These are phyloP conservation scores for Lysandra bellargus DNA, from an alignment of 2,888 invertebrate species.

Conservation along the genomic window DNA sequence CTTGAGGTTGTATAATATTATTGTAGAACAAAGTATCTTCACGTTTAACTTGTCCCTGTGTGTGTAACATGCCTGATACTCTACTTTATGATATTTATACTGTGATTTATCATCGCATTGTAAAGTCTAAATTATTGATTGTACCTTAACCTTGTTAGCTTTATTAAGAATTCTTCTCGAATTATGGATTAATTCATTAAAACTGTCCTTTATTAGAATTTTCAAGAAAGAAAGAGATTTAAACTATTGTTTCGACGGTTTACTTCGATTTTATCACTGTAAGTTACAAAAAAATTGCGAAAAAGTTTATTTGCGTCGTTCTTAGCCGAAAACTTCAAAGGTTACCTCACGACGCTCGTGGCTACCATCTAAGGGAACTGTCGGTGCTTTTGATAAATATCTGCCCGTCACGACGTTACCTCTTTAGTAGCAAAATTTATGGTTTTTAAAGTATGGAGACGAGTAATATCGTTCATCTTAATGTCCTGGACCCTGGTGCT, in stretches of 20 bases:
- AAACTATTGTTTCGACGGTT: too few relatives aligned
- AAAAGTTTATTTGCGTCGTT: conserved; percentile 18
- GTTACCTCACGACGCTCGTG: conserved; percentile 42
- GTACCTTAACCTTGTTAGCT: neutral
- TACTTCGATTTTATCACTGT: neutral
- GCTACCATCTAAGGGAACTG: conserved; percentile 47
- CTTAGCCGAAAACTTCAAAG: conserved; percentile 31
- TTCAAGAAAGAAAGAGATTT: too few relatives aligned
- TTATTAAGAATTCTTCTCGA: neutral
- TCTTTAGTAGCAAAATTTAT: conserved; percentile 48
- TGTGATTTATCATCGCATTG: neutral
- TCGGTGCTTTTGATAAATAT: conserved; percentile 47
- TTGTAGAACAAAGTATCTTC: too few relatives aligned
- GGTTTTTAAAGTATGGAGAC: conserved; percentile 46
- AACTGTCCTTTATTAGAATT: too few relatives aligned
- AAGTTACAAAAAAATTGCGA: conserved; percentile 6
- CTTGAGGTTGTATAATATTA: too few relatives aligned
- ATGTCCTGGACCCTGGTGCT: conserved; percentile 32
- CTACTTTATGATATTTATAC: too few relatives aligned
- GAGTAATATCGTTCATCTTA: conserved; percentile 41
- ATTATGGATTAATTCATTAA: neutral
- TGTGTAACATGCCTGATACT: too few relatives aligned
- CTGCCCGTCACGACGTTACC: conserved; percentile 46
- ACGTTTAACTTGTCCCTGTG: too few relatives aligned
- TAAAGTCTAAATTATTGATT: neutral